These are phyloP conservation scores for Hassar affinis DNA, from an alignment of 2,113 vertebrate genomes.

Conservation along the genomic window DNA sequence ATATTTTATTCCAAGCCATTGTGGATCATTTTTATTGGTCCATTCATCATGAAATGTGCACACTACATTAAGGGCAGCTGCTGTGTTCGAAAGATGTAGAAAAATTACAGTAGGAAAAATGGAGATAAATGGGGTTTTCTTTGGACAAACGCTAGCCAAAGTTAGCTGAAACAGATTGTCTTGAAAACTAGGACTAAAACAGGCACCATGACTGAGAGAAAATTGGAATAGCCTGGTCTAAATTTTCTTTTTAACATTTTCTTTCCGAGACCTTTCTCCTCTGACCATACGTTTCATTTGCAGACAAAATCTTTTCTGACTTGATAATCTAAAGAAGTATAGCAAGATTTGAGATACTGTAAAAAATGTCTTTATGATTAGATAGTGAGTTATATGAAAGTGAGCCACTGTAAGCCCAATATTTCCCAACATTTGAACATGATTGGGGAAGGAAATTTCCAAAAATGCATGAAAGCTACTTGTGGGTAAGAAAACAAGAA, in stretches of 20 bases:
- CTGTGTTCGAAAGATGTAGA: no score
- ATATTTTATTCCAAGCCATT: no score
- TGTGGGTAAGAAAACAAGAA: neutral
- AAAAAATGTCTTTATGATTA: neutral
- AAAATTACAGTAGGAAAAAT: no score
- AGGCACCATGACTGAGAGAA: neutral
- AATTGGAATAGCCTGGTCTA: no score
- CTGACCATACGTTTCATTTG: neutral
- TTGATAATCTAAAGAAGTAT: neutral
- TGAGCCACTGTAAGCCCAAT: neutral
- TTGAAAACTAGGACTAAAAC: neutral
- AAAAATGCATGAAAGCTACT: neutral
- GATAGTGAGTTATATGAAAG: neutral
- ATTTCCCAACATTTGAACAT: neutral
- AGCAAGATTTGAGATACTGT: neutral
- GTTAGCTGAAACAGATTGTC: neutral
- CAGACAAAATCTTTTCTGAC: neutral
- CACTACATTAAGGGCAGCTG: no score
- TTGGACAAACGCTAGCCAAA: neutral
- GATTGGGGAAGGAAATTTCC: neutral
- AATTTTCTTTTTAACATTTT: no score
- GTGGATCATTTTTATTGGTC: no score
- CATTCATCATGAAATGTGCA: no score
- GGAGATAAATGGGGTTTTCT: no score
- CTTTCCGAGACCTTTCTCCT: neutral